Evolutionary conservation across 2,888 invertebrate genomes (phyloP), one percentile per base, ranked within the genome.

Genomic region (Stramonita haemastoma): DNA sequence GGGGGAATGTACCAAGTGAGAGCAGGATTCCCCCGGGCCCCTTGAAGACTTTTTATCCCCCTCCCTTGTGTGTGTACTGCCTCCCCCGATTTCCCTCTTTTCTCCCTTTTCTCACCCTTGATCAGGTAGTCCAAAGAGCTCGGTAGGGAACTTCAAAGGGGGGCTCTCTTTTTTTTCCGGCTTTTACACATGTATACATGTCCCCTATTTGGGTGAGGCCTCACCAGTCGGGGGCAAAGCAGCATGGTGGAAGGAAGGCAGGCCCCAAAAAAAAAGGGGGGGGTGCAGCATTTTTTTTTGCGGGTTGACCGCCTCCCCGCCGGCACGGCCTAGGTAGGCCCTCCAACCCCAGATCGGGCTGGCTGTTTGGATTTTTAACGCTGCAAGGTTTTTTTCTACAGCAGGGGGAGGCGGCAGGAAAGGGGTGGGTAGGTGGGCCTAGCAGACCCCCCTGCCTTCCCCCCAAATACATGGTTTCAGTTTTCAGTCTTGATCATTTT

Each of bases 401-500:
- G 73, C n/a, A n/a, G n/a, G n/a, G n/a, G n/a, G 6, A 11, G n/a
- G 11, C 13, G 46, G 46, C 46, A 46, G 46, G 46, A 46, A 46
- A 46, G 46, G 4, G 4, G 46, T 46, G n/a, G n/a, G n/a, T n/a
- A n/a, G n/a, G n/a, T n/a, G n/a, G n/a, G n/a, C n/a, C n/a, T 60
- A 19, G 60, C 60, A 26, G 73, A n/a, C 26, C n/a, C 60, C 15
- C 4, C 6, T 1, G 19, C 60, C 60, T 60, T 60, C 26, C n/a
- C 73, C 26, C 73, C 73, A 73, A 73, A 73, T n/a, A 73, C n/a
- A 73, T 26, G 73, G 70, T 22, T n/a, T 73, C 73, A 73, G 73
- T n/a, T 73, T 73, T 73, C 73, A 73, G 73, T 22, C n/a, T n/a
- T 73, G 73, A 73, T 73, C 73, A 73, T 73, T n/a, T n/a, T n/a